These are phyloP conservation scores for Pontoporia blainvillei DNA, from an alignment of 2,113 vertebrate species.

Conservation along the genomic window DNA sequence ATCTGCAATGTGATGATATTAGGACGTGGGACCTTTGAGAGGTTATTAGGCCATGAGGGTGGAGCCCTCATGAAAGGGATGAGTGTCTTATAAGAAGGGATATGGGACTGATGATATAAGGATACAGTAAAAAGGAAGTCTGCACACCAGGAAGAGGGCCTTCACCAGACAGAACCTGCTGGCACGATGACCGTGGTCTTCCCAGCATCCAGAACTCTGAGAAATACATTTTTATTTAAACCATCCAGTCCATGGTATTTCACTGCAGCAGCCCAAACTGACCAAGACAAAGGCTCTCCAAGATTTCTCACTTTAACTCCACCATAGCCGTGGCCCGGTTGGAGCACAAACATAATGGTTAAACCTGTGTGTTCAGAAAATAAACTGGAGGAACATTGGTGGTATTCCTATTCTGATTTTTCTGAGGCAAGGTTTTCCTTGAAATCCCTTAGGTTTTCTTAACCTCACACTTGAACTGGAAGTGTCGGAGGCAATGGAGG, in stretches of 20 bases:
- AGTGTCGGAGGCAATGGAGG: background rate
- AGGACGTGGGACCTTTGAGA: background rate
- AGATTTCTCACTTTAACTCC: too few species aligned
- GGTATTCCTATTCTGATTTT: too few species aligned
- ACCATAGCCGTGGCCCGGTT: rapidly evolving
- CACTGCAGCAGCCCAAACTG: rapidly evolving
- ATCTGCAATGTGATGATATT: background rate
- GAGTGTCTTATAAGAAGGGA: background rate
- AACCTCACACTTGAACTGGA: background rate
- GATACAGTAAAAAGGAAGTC: background rate
- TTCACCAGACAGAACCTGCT: rapidly evolving
- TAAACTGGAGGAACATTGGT: background rate
- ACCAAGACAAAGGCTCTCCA: rapidly evolving
- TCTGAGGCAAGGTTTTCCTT: background rate
- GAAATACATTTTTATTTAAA: background rate
- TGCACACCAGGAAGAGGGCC: background rate
- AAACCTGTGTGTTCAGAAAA: too few species aligned
- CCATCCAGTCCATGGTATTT: too few species aligned
- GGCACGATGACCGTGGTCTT: rapidly evolving
- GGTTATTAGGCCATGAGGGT: too few species aligned
- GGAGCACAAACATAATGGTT: background rate
- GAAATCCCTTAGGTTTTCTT: background rate
- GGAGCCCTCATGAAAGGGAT: background rate
- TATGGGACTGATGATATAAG: background rate
- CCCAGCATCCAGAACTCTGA: background rate